Base-by-base conservation (phyloP, 1,140 invertebrate species). In the Hycleus phaleratus region DNA sequence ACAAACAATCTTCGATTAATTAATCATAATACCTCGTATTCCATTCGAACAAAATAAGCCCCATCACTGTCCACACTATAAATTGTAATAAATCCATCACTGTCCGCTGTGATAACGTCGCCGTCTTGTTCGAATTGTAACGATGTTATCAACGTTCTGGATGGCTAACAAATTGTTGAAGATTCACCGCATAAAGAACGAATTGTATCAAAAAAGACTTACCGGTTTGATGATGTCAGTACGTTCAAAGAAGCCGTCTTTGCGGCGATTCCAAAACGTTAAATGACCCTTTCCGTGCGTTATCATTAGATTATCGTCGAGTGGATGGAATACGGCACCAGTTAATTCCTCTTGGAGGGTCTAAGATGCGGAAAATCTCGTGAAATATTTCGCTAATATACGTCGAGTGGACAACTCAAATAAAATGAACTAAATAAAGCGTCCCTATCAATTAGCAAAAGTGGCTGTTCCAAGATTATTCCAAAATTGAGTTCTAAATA, bases 41-140 rank as follows among this genome's bases (percentile, higher is more conserved):
- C 88, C 79, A 89, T 88, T 58, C 88, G 79, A 1, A 91, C 87
- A 65, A 90, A 91, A 68, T 93, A 93, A 0, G 89, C 88, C 0
- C 89, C 89, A 61, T 93, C 89, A 10, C 86, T 87, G 65, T 93
- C 89, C 2, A 92, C 88, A 38, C 88, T 91, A 76, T 96, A 98
- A 52, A 96, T 84, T 5, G 92, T 95, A 51, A 98, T 92, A 66
- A 92, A 94, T 1, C 95, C 95, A 74, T 94, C 91, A 50, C 89
- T 91, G 68, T 97, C 94, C 2, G 93, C 95, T 0, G 92, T 93
- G 4, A 97, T 87, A 0, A 97, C 88, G 71, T 95, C 90, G 4
- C 94, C 94, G 72, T 94, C 91, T 71, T 91, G 87, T 71, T 94
- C 87, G 72, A 97, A 97, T 63, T 94, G 90, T 25, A 97, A 78